Conservation (phyloP, 2,113 vertebrate species). For the Tupaia tana region DNA sequence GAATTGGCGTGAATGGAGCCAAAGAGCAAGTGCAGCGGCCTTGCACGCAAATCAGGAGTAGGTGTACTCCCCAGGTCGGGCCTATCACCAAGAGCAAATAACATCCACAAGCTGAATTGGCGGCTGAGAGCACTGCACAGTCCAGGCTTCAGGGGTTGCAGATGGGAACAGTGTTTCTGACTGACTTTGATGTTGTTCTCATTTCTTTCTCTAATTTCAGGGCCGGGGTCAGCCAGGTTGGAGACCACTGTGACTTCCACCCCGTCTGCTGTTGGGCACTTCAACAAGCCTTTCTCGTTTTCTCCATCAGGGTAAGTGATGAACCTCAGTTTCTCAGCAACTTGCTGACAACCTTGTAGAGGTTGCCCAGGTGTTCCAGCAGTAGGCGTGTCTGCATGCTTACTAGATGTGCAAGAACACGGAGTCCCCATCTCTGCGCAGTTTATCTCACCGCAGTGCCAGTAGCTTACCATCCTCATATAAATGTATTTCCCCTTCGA, state of each 20-base stretch:
- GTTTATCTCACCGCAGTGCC: too few relatives aligned
- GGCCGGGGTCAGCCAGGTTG: constrained; percentile 84
- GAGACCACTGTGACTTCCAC: constrained; percentile 84
- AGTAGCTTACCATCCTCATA: background rate
- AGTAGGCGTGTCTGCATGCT: background rate
- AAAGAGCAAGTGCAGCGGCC: background rate
- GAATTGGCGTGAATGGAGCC: background rate
- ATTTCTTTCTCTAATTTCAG: constrained; percentile 74
- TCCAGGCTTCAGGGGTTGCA: background rate
- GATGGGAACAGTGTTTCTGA: background rate
- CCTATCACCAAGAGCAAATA: accelerated
- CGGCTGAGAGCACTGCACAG: background rate
- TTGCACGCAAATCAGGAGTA: background rate
- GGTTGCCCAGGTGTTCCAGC: background rate
- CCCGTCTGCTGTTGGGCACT: constrained; percentile 82
- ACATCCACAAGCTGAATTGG: accelerated
- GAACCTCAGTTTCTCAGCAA: background rate
- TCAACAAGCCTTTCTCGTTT: constrained; percentile 90
- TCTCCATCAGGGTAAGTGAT: constrained; percentile 88
- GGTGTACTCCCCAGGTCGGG: accelerated
- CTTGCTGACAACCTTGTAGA: background rate
- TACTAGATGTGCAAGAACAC: background rate
- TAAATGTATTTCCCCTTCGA: background rate
- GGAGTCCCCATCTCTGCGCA: accelerated
- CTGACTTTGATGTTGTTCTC: background rate